Percentiles rank a stretch among this genome's conserved stretches.
phyloP scores from a whole-genome alignment of 2,113 vertebrate genomes.

The Stegastes partitus region DNA sequence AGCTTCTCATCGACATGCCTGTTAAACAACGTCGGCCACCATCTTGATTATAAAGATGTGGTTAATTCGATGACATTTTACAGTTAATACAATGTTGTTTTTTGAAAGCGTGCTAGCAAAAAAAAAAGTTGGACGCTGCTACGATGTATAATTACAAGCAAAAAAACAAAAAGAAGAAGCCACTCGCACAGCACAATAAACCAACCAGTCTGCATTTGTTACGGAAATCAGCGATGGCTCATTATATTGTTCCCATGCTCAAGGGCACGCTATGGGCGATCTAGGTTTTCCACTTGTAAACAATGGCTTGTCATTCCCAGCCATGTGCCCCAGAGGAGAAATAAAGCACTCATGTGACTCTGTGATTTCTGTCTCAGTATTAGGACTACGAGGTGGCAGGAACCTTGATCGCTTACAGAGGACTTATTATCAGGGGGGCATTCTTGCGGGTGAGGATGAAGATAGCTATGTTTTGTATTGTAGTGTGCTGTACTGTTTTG shows the following conservation, averaged over 20 bases:
- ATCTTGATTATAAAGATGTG: neutral
- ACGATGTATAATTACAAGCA: neutral
- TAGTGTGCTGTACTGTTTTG: constrained; percentile 72
- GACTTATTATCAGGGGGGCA: constrained; percentile 85
- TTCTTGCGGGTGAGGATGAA: constrained; percentile 83
- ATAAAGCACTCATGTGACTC: constrained; percentile 66
- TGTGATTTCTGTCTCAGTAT: constrained; percentile 85
- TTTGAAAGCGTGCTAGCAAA: neutral
- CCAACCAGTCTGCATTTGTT: constrained; percentile 40
- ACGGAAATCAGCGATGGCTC: constrained; percentile 58
- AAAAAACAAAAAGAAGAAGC: constrained; percentile 13
- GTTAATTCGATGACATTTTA: neutral
- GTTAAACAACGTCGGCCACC: neutral
- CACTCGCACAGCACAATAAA: constrained; percentile 40
- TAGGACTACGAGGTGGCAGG: constrained; percentile 84
- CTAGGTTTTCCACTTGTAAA: constrained; percentile 72
- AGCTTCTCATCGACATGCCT: neutral
- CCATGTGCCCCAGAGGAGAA: constrained; percentile 63
- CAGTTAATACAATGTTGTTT: neutral
- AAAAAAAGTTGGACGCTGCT: neutral
- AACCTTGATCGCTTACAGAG: constrained; percentile 85
- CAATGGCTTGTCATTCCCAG: constrained; percentile 73
- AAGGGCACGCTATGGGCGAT: constrained; percentile 70
- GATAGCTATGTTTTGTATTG: constrained; percentile 74
- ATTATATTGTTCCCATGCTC: constrained; percentile 71